Evolutionary conservation across 2,888 invertebrate species (phyloP), one percentile per base, ranked within the genome.

Genomic region (Hololepta plana): DNA sequence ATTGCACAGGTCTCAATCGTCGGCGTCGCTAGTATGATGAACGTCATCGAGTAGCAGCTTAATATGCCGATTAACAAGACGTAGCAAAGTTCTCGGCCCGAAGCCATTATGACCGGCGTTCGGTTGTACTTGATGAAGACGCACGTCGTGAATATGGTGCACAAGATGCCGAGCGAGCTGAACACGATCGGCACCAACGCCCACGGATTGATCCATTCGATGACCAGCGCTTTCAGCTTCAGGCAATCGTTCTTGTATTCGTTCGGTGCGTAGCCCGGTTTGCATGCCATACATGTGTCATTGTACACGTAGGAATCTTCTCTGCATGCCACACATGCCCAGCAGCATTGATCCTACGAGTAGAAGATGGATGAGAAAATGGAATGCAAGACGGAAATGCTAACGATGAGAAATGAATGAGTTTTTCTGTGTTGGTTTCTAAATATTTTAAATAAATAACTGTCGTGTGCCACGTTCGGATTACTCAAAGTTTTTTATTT

Each of bases 81-180:
- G 47, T 76, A 79, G 49, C 79, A 79, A 5, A 81, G 55, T 43
- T 80, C 80, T 7, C 79, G 57, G 1, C 79, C 79, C 0, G 75
- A 75, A 2, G 80, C 80, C 64, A 76, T 76, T 32, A 79, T 75
- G 16, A 79, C 62, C 2, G 43, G 43, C 7, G 41, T 42, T 15
- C 33, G 36, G 48, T 65, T 49, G 39, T 42, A 60, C 43, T 62
- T 59, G 22, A 74, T 56, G 47, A 76, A 75, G 4, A 73, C 67
- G 22, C 59, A 56, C n/a, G 65, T 55, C 3, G 71, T 68, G 44
- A 70, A 66, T 20, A 65, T 43, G 3, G 72, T 69, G 35, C 58
- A 54, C 20, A 69, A 43, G 26, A 74, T 64, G 4, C 75, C 74
- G 22, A 67, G 46, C 1, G 62, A 51, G 8, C 71, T 62, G 43